Evolutionary conservation across 2,797 vertebrate genomes (phyloP).

Genomic region (Phaenicophaeus curvirostris): DNA sequence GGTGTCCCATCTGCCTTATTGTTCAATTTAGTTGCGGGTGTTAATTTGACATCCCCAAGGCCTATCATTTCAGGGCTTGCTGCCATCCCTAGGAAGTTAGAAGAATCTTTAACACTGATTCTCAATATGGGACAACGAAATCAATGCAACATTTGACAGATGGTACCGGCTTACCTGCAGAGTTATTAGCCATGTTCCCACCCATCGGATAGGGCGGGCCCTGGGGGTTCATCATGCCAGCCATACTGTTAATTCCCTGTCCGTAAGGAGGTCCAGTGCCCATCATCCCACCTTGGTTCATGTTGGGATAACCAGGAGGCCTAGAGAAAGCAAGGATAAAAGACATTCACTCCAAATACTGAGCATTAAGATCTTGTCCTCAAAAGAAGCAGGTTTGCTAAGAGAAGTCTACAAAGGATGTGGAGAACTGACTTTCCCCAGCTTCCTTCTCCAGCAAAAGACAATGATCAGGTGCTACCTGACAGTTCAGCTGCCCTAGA

Average conservation of each 20-base stretch:
- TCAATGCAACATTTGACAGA: neutral
- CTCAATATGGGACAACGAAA: neutral
- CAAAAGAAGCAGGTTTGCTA: neutral
- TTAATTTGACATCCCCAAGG: slow-evolving; percentile 90
- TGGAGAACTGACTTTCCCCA: neutral
- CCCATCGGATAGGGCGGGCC: slow-evolving; percentile 91
- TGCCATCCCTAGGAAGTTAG: slow-evolving; percentile 87
- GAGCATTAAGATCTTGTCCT: neutral
- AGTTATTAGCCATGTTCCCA: slow-evolving; percentile 94
- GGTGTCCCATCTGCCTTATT: slow-evolving; percentile 94
- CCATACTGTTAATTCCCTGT: slow-evolving; percentile 95
- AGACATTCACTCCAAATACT: neutral
- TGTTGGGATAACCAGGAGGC: slow-evolving; percentile 94
- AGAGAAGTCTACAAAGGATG: neutral
- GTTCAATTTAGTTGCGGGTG: slow-evolving; percentile 91
- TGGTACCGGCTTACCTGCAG: slow-evolving; percentile 82
- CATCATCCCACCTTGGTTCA: slow-evolving; percentile 94
- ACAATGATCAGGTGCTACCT: neutral
- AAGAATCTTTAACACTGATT: neutral
- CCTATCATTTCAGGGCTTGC: slow-evolving; percentile 95
- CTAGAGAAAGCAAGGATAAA: slow-evolving; percentile 74
- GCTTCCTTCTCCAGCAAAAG: neutral
- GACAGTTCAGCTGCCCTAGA: neutral
- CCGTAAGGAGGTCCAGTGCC: slow-evolving; percentile 92
- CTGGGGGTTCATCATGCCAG: slow-evolving; percentile 96